These are phyloP conservation scores for Agrenia bidenticulata DNA, from an alignment of 2,888 invertebrate species.

Conservation along the genomic window DNA sequence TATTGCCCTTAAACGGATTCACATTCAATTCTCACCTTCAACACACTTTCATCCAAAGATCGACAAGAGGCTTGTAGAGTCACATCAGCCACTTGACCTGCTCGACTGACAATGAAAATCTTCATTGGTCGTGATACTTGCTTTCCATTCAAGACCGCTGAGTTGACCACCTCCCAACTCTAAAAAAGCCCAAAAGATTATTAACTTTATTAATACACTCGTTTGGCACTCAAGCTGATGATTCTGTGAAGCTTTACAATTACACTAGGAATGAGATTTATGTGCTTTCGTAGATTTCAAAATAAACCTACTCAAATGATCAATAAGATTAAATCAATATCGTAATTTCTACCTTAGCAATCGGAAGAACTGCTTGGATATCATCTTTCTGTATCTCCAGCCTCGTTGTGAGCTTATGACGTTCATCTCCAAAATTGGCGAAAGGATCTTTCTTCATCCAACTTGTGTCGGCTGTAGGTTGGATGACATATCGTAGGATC, in stretches of 20 bases:
- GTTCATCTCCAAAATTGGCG: conserved; percentile 56
- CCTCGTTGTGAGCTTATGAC: conserved; percentile 72
- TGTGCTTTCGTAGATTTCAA: too few relatives aligned
- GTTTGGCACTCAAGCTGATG: too few relatives aligned
- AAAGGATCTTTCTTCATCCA: conserved; percentile 57
- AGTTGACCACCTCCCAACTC: conserved; percentile 95
- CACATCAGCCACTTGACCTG: conserved; percentile 91
- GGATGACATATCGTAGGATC: conserved; percentile 71
- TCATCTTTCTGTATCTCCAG: conserved; percentile 91
- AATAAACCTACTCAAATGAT: neutral
- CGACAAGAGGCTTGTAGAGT: conserved; percentile 92
- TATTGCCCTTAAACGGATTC: too few relatives aligned
- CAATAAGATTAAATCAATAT: neutral
- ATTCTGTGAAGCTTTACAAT: too few relatives aligned
- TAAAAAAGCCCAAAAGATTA: conserved; percentile 58
- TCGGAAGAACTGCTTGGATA: conserved; percentile 88
- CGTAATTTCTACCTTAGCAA: conserved; percentile 73
- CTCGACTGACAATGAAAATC: conserved; percentile 90
- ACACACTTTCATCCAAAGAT: conserved; percentile 91
- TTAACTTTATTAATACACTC: neutral
- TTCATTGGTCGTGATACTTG: conserved; percentile 94
- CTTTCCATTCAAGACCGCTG: conserved; percentile 88
- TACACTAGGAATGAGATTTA: too few relatives aligned
- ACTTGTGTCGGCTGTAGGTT: conserved; percentile 50
- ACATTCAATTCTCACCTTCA: too few relatives aligned